Conservation (phyloP, 92 coral and sea anemone genomes). For the Actinernus sp. region DNA sequence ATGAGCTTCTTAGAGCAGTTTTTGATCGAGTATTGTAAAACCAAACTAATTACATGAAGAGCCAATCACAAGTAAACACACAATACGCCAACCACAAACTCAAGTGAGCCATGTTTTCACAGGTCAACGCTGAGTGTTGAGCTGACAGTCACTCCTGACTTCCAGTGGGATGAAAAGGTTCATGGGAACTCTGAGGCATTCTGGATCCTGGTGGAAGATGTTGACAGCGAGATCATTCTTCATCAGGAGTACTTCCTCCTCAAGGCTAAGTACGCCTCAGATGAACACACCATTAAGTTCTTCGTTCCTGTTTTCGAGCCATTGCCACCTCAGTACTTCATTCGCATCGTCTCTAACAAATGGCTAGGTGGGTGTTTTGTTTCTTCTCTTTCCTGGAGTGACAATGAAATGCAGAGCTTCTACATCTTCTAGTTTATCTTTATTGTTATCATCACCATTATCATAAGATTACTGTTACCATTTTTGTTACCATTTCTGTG, state of each 20-base stretch:
- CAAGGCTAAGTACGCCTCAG: constrained; percentile 94
- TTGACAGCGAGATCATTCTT: constrained; percentile 94
- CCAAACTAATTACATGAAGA: neutral
- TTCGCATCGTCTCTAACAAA: constrained; percentile 96
- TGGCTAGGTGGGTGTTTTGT: constrained; percentile 86
- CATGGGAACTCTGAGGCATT: constrained; percentile 98
- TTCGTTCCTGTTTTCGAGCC: constrained; percentile 99
- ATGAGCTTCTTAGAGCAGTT: no score
- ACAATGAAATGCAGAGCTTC: no score
- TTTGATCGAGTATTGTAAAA: no score
- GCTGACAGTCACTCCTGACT: constrained; percentile 95
- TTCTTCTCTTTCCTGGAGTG: no score
- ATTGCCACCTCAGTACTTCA: constrained; percentile 97
- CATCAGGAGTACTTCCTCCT: constrained; percentile 98
- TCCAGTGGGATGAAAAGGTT: constrained; percentile 99
- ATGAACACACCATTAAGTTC: constrained; percentile 95
- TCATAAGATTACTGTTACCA: no score
- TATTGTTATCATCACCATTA: no score
- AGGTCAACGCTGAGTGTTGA: constrained; percentile 98
- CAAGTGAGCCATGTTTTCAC: neutral
- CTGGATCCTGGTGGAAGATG: constrained; percentile 99
- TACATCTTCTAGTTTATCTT: no score
- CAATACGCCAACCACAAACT: neutral
- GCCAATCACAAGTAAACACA: neutral
- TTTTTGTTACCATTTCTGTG: no score